Conservation (phyloP, 1,140 invertebrate genomes). For the Pogonomyrmex barbatus region DNA sequence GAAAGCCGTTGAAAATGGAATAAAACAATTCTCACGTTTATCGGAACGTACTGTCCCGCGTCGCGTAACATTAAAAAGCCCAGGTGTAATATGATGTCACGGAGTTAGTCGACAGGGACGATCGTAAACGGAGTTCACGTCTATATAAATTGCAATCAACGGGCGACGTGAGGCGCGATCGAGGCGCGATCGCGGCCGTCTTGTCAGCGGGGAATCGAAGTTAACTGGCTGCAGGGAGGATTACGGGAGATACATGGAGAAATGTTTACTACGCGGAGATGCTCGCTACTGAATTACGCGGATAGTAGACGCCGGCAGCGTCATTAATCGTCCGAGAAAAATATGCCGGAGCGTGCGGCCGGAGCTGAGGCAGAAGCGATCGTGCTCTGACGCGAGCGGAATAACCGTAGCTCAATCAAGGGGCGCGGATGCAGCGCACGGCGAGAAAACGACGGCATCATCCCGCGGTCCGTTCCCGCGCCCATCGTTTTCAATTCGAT, state of each 20-base stretch:
- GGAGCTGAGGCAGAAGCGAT: not conserved
- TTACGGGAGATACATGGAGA: conserved; percentile 13
- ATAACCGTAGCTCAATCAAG: conserved; percentile 37
- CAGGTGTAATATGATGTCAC: not conserved
- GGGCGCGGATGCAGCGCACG: no score
- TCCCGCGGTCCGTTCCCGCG: conserved; percentile 14
- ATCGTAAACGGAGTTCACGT: conserved; percentile 31
- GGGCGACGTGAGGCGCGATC: conserved; percentile 8
- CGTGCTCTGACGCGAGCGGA: not conserved
- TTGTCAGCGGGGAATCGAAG: conserved; percentile 33
- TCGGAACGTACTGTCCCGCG: not conserved
- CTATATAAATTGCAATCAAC: conserved; percentile 66
- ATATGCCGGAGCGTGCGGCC: conserved; percentile 4
- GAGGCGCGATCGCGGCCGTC: conserved; percentile 1
- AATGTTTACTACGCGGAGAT: conserved; percentile 9
- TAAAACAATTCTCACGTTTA: not conserved
- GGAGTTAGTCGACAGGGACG: conserved; percentile 14
- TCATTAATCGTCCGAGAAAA: conserved; percentile 55
- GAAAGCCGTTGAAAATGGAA: not conserved
- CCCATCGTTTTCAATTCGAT: conserved; percentile 64
- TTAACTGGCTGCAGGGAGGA: conserved; percentile 1
- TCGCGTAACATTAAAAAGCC: not conserved
- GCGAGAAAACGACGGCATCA: conserved; percentile 18
- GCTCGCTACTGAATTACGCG: conserved; percentile 41
- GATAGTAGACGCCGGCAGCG: not conserved